A percentile compares a stretch with the other conserved stretches of the same genome.
These are phyloP conservation scores for Dioctria linearis DNA, from an alignment of 2,888 invertebrate species.

Conservation along the genomic window DNA sequence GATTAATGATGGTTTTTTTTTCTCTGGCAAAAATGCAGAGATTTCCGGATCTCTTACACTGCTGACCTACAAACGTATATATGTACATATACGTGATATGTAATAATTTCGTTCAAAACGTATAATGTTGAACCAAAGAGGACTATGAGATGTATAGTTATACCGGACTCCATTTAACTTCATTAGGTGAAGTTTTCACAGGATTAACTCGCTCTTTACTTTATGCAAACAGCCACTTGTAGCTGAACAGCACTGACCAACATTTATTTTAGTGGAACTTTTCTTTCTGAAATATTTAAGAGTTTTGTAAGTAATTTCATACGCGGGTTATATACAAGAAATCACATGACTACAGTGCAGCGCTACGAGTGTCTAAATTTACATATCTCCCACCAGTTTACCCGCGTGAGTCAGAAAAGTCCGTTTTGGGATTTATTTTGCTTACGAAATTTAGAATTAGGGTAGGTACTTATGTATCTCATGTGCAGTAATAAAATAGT, in stretches of 20 bases:
- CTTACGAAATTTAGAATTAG: too few relatives aligned
- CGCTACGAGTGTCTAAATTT: too few relatives aligned
- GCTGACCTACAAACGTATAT: constrained; percentile 8
- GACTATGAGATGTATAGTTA: neutral
- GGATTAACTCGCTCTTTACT: neutral
- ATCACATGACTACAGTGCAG: too few relatives aligned
- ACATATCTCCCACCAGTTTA: too few relatives aligned
- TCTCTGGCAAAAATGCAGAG: neutral
- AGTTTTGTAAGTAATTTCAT: too few relatives aligned
- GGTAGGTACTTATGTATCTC: too few relatives aligned
- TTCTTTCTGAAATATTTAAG: too few relatives aligned
- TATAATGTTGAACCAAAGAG: neutral
- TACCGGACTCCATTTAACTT: constrained; percentile 20
- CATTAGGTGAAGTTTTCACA: constrained; percentile 30
- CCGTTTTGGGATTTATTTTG: too few relatives aligned
- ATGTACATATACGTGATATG: neutral
- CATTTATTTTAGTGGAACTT: too few relatives aligned
- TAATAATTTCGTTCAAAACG: neutral
- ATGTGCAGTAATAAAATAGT: too few relatives aligned
- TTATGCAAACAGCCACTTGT: neutral
- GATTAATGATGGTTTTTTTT: constrained; percentile 34
- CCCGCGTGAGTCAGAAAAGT: too few relatives aligned
- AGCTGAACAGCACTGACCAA: neutral
- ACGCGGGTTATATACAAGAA: too few relatives aligned
- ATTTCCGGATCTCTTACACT: constrained; percentile 9